Evolutionary conservation across 2,797 vertebrate genomes (phyloP).

Genomic region (Tarsius wallacei): DNA sequence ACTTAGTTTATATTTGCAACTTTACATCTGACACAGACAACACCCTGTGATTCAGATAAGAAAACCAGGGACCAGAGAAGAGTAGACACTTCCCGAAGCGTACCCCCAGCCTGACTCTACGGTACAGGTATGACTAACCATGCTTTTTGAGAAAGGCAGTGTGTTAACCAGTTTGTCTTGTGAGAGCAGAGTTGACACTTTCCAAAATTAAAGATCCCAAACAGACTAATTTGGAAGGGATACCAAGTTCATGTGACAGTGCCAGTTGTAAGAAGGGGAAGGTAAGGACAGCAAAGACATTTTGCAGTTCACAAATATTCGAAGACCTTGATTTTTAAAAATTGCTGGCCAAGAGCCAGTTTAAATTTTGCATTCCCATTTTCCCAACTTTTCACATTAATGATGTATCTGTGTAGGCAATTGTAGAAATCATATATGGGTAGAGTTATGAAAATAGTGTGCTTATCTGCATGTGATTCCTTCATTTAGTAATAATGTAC

Average conservation of each 20-base stretch:
- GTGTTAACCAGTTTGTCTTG: neutral
- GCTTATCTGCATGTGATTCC: neutral
- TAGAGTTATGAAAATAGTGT: neutral
- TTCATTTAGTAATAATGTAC: neutral
- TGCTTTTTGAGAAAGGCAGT: neutral
- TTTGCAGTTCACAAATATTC: conserved; percentile 44
- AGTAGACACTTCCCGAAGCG: neutral
- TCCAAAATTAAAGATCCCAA: neutral
- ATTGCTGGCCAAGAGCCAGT: neutral
- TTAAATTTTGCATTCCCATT: neutral
- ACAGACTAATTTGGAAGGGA: neutral
- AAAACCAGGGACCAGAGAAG: neutral
- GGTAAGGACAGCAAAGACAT: neutral
- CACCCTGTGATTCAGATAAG: neutral
- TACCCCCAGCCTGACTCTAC: neutral
- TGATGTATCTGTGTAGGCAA: neutral
- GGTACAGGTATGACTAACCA: fast-evolving
- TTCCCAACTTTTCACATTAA: neutral
- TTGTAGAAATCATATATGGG: neutral
- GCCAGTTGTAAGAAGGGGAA: neutral
- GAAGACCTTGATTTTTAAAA: conserved; percentile 39
- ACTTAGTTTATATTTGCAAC: conserved; percentile 30
- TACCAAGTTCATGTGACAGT: neutral
- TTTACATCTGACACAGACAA: neutral
- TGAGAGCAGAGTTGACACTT: neutral